These are phyloP conservation scores for Cottoperca gobio DNA, from an alignment of 2,797 vertebrate genomes.

Conservation along the genomic window DNA sequence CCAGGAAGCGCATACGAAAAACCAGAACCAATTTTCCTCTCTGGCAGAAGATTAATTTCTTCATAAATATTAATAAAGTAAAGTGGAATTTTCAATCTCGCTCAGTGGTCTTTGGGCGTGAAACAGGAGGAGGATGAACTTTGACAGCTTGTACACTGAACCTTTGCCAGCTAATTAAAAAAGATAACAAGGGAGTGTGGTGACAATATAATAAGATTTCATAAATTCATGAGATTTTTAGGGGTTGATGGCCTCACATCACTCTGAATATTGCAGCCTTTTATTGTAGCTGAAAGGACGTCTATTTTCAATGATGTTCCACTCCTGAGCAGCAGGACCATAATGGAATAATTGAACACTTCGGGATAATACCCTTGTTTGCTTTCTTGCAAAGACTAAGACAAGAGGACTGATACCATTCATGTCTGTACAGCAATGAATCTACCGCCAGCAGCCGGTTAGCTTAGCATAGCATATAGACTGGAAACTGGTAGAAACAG, in stretches of 20 bases:
- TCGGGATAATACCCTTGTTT: neutral
- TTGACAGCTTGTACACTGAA: slow-evolving; percentile 31
- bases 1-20: slow-evolving; percentile 37
- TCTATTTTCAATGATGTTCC: slow-evolving; percentile 7
- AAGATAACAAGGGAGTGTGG: slow-evolving; percentile 13
- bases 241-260: slow-evolving; percentile 20
- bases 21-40: slow-evolving; percentile 40
- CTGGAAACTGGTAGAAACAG: neutral
- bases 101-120: neutral
- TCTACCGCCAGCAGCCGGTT: neutral
- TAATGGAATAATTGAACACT: neutral
- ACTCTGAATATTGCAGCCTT: neutral
- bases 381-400: neutral
- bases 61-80: slow-evolving; percentile 51
- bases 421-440: neutral
- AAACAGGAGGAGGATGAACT: slow-evolving; percentile 46
- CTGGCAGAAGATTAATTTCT: slow-evolving; percentile 14
- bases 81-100: slow-evolving; percentile 51
- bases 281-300: slow-evolving; percentile 2
- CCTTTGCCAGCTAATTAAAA: slow-evolving; percentile 47
- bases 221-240: slow-evolving; percentile 50
- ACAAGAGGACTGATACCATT: neutral
- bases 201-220: slow-evolving; percentile 49
- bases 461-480: neutral
- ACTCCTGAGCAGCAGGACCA: neutral